These are phyloP conservation scores for Eutrigla gurnardus DNA, from an alignment of 2,797 vertebrate species.

Conservation along the genomic window DNA sequence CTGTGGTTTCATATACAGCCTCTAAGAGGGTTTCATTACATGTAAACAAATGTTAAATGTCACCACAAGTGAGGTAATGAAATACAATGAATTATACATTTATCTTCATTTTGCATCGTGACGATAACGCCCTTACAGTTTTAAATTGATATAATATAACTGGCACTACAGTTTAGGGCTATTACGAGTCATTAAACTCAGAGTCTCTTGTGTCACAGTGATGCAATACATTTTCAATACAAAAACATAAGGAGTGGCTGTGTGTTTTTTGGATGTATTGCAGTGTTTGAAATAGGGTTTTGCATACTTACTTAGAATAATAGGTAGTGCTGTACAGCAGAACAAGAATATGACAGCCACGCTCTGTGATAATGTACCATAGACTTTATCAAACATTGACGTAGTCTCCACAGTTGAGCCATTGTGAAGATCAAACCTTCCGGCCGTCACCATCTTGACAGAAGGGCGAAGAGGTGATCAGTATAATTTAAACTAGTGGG, in stretches of 20 bases:
- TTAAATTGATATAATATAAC: slow-evolving; percentile 6
- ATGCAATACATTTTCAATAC: not conserved
- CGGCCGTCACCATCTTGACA: not conserved
- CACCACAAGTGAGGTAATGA: not conserved
- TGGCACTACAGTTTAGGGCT: not conserved
- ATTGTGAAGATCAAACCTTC: not conserved
- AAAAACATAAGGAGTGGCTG: not conserved
- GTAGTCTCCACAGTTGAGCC: not conserved
- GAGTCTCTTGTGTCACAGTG: not conserved
- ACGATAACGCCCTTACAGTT: not conserved
- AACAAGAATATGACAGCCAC: not conserved
- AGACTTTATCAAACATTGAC: no score
- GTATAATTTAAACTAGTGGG: no score
- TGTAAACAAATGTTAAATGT: slow-evolving; percentile 42
- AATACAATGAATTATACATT: slow-evolving; percentile 1
- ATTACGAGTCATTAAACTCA: slow-evolving; percentile 11
- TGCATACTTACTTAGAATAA: not conserved
- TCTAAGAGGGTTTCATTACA: slow-evolving; percentile 14
- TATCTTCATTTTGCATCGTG: not conserved
- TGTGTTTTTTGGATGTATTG: not conserved
- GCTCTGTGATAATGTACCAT: not conserved
- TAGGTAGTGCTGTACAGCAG: not conserved
- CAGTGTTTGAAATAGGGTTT: slow-evolving; percentile 1
- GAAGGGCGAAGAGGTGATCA: not conserved
- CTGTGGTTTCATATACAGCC: slow-evolving; percentile 2